Percentiles rank a stretch among this genome's conserved stretches.
Conservation (phyloP, 1,140 invertebrate genomes). For the Bursaphelenchus mucronatus region DNA sequence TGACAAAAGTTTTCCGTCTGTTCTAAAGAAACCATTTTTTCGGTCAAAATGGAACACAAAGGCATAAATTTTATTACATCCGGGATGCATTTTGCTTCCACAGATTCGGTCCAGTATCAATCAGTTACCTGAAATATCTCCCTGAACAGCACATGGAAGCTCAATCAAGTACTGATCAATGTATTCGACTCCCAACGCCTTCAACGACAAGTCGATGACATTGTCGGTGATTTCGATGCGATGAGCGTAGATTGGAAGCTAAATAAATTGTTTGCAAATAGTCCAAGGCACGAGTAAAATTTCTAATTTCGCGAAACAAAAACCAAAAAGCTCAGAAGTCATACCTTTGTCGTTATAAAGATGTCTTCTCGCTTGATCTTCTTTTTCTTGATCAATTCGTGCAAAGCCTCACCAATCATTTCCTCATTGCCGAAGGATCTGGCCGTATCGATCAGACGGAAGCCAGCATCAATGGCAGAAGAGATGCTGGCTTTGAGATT, state of each 20-base stretch:
- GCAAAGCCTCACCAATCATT: constrained; percentile 73
- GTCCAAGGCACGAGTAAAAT: too few relatives aligned
- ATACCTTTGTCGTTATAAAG: constrained; percentile 3
- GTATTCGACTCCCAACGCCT: constrained; percentile 1
- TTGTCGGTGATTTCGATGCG: background rate
- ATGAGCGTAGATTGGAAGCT: too few relatives aligned
- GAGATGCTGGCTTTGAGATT: constrained; percentile 70
- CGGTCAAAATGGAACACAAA: too few relatives aligned
- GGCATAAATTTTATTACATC: too few relatives aligned
- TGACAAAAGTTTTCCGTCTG: too few relatives aligned
- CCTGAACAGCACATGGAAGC: background rate
- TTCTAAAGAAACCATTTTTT: too few relatives aligned
- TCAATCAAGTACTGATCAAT: constrained; percentile 12
- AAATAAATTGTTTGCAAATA: too few relatives aligned
- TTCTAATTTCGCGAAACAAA: too few relatives aligned
- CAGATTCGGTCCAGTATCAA: background rate
- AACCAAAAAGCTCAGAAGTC: background rate
- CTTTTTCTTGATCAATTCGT: constrained; percentile 71
- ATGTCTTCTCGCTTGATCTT: constrained; percentile 51
- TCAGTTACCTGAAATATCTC: constrained; percentile 1
- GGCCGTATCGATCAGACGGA: constrained; percentile 76
- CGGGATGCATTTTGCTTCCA: background rate
- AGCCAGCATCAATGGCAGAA: constrained; percentile 68
- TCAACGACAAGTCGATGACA: constrained; percentile 4
- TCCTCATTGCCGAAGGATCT: constrained; percentile 74